Percentiles rank a stretch among this genome's conserved stretches.
Evolutionary conservation across 2,113 vertebrate genomes (phyloP).

Genomic region (Melierax canorus): DNA sequence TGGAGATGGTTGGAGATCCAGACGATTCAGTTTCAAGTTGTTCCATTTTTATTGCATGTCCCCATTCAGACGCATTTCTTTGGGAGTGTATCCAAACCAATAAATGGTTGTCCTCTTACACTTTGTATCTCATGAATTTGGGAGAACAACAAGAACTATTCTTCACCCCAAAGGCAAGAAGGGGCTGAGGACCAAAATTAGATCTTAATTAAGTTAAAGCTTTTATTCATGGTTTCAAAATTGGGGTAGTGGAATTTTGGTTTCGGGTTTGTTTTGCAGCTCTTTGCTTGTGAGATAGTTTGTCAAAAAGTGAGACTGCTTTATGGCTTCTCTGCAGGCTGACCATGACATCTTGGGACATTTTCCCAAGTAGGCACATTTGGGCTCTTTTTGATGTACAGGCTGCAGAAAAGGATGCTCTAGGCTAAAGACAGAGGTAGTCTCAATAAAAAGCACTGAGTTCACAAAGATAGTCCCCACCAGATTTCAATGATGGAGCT

Average conservation of each 20-base stretch:
- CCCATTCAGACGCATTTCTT: not conserved
- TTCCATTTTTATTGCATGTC: not conserved
- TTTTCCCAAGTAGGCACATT: not conserved
- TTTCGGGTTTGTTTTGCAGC: not conserved
- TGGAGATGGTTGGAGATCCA: not conserved
- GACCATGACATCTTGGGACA: not conserved
- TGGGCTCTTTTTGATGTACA: not conserved
- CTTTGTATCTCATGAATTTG: not conserved
- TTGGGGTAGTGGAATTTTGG: not conserved
- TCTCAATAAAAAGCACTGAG: not conserved
- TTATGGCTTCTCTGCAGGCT: not conserved
- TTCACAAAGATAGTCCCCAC: not conserved
- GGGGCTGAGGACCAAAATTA: slow-evolving; percentile 11
- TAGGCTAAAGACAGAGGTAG: not conserved
- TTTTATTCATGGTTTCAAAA: slow-evolving; percentile 17
- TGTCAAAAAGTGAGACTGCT: not conserved
- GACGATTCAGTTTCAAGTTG: not conserved
- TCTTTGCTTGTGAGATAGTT: not conserved
- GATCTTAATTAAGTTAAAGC: not conserved
- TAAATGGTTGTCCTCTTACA: not conserved
- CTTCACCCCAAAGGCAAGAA: not conserved
- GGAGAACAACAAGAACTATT: not conserved
- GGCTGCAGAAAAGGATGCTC: not conserved
- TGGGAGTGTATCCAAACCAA: not conserved
- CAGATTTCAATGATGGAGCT: not conserved